Conservation (phyloP, 2,797 vertebrate genomes). For the Odontamblyopus lacepedii region DNA sequence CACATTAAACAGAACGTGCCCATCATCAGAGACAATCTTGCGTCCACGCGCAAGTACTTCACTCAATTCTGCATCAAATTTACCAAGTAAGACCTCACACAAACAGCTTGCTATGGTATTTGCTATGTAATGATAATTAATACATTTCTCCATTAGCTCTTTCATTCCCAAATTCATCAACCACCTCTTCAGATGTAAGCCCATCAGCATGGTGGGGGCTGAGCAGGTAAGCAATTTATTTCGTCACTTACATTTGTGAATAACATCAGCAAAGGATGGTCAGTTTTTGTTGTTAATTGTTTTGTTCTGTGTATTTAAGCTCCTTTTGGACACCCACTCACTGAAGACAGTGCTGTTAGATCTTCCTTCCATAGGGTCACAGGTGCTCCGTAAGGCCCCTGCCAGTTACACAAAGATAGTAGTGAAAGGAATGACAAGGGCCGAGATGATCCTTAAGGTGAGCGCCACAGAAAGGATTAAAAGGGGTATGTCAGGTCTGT, state of each 20-base stretch:
- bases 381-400: slow-evolving; percentile 96
- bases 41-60: slow-evolving; percentile 97
- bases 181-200: slow-evolving; percentile 98
- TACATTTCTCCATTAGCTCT: slow-evolving; percentile 77
- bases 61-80: slow-evolving; percentile 99
- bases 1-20: slow-evolving; percentile 99
- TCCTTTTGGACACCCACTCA: slow-evolving; percentile 96
- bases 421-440: slow-evolving; percentile 99
- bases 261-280: background rate
- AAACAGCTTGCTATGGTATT: background rate
- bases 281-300: background rate
- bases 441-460: slow-evolving; percentile 99
- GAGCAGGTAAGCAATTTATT: slow-evolving; percentile 85
- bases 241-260: background rate
- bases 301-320: slow-evolving; percentile 69
- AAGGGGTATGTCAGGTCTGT: background rate
- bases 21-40: slow-evolving; percentile 95
- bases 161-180: slow-evolving; percentile 99
- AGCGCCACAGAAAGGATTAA: slow-evolving; percentile 24
- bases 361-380: slow-evolving; percentile 96
- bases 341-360: slow-evolving; percentile 96
- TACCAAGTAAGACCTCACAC: slow-evolving; percentile 83
- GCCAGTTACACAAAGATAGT: slow-evolving; percentile 99
- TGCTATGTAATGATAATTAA: slow-evolving; percentile 5
- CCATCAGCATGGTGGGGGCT: slow-evolving; percentile 98